Evolutionary conservation across 2,113 vertebrate species (phyloP).

Genomic region (Poeciliopsis occidentalis): DNA sequence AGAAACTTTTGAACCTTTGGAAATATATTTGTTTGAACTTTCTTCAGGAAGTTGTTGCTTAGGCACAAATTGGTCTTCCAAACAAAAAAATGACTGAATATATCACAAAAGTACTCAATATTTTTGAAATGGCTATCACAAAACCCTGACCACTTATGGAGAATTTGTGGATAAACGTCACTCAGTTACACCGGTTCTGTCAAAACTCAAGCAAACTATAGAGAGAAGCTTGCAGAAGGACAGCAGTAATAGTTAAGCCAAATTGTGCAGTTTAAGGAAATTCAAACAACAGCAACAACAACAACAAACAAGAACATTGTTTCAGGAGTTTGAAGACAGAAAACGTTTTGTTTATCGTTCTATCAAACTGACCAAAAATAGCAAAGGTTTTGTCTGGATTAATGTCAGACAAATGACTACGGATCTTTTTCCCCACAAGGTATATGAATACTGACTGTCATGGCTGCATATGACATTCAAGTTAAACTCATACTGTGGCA

Average conservation of each 20-base stretch:
- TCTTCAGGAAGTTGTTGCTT: too few species aligned
- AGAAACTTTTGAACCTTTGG: neutral
- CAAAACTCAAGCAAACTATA: too few species aligned
- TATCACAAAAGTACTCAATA: neutral
- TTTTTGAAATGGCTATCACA: neutral
- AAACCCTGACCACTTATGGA: neutral
- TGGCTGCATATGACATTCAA: slow-evolving; percentile 21
- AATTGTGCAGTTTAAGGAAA: too few species aligned
- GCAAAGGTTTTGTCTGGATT: neutral
- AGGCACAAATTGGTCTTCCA: neutral
- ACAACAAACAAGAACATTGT: too few species aligned
- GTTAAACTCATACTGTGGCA: slow-evolving; percentile 7
- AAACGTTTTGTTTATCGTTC: too few species aligned
- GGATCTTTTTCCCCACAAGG: too few species aligned
- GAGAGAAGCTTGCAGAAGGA: too few species aligned
- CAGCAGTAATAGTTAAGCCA: too few species aligned
- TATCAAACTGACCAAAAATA: neutral
- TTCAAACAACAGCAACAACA: too few species aligned
- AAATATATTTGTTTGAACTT: too few species aligned
- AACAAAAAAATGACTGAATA: neutral
- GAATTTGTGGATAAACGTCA: neutral
- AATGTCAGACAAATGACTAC: too few species aligned
- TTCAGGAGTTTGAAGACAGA: too few species aligned
- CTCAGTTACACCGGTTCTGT: neutral
- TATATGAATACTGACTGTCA: slow-evolving; percentile 49